Evolutionary conservation across 2,797 vertebrate species (phyloP), one percentile per base, ranked within the genome.

Genomic region (Rhinogobio ventralis): DNA sequence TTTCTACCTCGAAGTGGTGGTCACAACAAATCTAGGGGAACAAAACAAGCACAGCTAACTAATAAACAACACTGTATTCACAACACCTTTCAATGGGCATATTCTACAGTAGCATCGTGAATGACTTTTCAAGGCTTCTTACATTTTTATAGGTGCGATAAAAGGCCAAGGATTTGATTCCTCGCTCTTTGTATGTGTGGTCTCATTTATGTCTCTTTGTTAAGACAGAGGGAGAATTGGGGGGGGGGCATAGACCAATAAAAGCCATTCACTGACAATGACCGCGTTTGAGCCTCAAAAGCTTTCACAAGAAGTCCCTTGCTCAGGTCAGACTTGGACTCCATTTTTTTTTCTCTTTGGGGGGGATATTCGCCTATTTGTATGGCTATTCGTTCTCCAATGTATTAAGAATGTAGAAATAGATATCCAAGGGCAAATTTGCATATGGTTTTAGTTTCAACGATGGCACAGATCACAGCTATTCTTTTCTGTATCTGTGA

Each of bases 51-150:
- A 46, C 13, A 51, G 20, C 60, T 67, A 66, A 57, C 69, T 68
- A 85, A 69, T 72, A 84, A 84, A 86, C 78, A 82, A 62, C 53
- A 68, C 67, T 20, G 36, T 14, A 17, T 77, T 89, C 46, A 72
- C 60, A 60, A 51, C 19, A 66, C 39, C 36, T 73, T 74, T 86
- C 66, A 25, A 79, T 75, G 67, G 60, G 83, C 45, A 86, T 49
- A 57, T 78, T 75, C 55, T 72, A 33, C 25, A 79, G 39, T 30
- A 72, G 28, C 15, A 46, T 20, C 20, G 20, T 25, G 72, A 45
- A 83, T 39, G 30, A 83, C 25, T 67, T 64, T 60, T 72, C 51
- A 77, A 81, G 71, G 53, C 57, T 71, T 51, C 15, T 10, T 14
- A 15, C 20, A 30, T 71, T 42, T 83, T 71, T 66, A 42, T 33